Evolutionary conservation across 1,140 invertebrate species (phyloP), one percentile per base, ranked within the genome.

Genomic region (Brachystomella parvula): DNA sequence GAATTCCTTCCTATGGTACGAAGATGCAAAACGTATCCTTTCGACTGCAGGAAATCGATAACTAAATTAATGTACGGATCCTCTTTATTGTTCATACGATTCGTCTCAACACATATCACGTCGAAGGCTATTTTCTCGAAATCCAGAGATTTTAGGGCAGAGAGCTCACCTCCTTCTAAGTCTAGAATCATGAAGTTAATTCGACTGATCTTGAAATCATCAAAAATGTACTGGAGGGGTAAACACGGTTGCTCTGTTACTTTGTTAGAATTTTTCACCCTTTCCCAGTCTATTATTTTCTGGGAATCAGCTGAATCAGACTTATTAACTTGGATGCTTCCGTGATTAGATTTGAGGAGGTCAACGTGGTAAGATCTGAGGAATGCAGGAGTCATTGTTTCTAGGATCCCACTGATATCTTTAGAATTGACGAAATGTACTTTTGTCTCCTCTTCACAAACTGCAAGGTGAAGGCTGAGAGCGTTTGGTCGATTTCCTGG

Each of bases 141-240:
- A 32, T 60, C 58, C 12, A 60, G 9, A 3, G 28, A 29, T 28
- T 60, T 33, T 9, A 60, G 24, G 28, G 28, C 58, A 15, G 28
- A 9, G 28, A 60, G 31, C 30, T 60, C 58, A 12, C 17, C 58
- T 15, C 29, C 29, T 32, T 60, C 58, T 26, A 60, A 6, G 30
- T 60, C 58, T 15, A 60, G 58, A 15, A 60, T 6, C 9, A 60
- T 12, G 28, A 60, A 60, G 28, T 60, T 60, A 24, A 60, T 60
- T 6, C 30, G 24, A 19, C 3, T 29, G 12, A 60, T 32, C 9
- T 28, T 12, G 9, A 60, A 33, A 17, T 6, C 17, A 32, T 12
- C 17, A 12, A 60, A 60, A 32, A 60, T 17, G 28, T 32, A 3
- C 58, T 15, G 15, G 31, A 60, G 58, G 12, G 58, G 58, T 15